These are phyloP conservation scores for Cydia amplana DNA, from an alignment of 1,140 invertebrate genomes.

Conservation along the genomic window DNA sequence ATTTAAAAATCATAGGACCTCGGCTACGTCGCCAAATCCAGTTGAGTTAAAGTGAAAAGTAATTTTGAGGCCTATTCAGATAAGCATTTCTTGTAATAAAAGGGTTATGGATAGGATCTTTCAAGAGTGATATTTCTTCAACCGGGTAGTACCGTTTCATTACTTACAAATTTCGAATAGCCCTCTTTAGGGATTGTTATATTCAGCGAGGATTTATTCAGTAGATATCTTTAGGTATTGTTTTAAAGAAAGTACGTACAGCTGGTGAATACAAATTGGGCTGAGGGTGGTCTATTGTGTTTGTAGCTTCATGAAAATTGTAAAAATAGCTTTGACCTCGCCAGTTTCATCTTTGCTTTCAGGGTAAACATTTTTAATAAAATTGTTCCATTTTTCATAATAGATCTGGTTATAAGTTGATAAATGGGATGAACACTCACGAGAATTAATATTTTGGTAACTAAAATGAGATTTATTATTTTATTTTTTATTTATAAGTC, in stretches of 20 bases:
- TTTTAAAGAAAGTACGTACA: background rate
- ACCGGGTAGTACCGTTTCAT: too few species aligned
- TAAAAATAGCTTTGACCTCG: conserved; percentile 7
- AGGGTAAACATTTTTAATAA: too few species aligned
- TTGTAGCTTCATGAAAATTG: background rate
- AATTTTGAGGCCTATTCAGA: background rate
- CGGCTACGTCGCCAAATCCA: too few species aligned
- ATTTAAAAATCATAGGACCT: too few species aligned
- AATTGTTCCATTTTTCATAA: background rate
- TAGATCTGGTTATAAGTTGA: background rate
- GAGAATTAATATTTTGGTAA: background rate
- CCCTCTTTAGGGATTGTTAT: background rate
- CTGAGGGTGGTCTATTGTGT: background rate
- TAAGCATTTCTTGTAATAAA: too few species aligned
- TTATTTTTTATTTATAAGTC: too few species aligned
- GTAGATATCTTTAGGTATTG: background rate
- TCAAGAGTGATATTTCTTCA: too few species aligned
- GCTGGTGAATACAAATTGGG: background rate
- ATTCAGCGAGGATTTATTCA: background rate
- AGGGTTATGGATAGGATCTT: too few species aligned
- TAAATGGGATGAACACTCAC: background rate
- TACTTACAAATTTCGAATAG: too few species aligned
- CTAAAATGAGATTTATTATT: background rate
- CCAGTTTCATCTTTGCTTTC: background rate
- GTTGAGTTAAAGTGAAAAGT: background rate